Evolutionary conservation across 2,888 invertebrate species (phyloP).

Genomic region (Physocephala rufipes): DNA sequence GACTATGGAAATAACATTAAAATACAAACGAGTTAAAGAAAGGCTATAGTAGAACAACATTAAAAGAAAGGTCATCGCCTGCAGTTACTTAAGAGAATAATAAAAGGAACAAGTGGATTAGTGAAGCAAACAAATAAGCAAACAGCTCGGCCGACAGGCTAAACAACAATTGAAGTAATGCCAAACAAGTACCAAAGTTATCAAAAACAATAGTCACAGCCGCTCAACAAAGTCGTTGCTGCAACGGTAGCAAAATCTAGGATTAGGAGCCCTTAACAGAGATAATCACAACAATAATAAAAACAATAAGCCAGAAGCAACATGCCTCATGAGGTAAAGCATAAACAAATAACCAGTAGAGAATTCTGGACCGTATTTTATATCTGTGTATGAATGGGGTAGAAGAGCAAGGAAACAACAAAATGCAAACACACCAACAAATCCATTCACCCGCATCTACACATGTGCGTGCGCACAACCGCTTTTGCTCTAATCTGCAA

Average conservation of each 20-base stretch:
- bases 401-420: neutral
- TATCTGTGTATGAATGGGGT: neutral
- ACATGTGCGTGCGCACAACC: neutral
- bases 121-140: neutral
- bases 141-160: neutral
- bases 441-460: too few relatives aligned
- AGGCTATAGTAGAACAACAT: neutral
- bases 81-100: slow-evolving; percentile 1
- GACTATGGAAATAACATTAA: too few relatives aligned
- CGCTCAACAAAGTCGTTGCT: neutral
- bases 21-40: neutral
- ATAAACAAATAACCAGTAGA: slow-evolving; percentile 1
- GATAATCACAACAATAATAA: neutral
- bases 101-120: neutral
- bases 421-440: neutral
- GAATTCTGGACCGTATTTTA: slow-evolving; percentile 27
- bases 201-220: neutral
- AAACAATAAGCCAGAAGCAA: neutral
- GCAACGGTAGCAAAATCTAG: neutral
- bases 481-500: too few relatives aligned
- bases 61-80: neutral
- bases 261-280: too few relatives aligned
- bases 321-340: neutral
- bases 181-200: neutral
- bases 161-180: neutral